Base-by-base conservation (phyloP, 2,888 invertebrate genomes). In the Drosophila austrosaltans region DNA sequence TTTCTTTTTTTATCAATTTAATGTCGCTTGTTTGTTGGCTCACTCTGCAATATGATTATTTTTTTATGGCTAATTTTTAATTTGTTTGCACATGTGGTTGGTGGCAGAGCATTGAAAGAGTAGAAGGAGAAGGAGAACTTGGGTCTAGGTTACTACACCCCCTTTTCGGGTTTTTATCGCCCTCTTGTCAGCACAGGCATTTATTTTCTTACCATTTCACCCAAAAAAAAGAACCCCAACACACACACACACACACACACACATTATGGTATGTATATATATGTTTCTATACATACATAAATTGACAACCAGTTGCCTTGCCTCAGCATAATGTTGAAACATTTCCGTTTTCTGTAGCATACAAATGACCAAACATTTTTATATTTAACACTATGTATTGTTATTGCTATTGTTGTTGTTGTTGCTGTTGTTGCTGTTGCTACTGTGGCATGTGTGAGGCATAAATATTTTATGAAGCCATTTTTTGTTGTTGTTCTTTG, bases 41-140 rank as follows among this genome's bases (percentile, higher is more conserved):
- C 73, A 28, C 62, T 60, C 78, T 74, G 78, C 78, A 85, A 77
- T 77, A 87, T 83, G 82, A 83, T 83, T 83, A 83, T 83, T 77
- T 81, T 83, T 80, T 89, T 85, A 87, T 83, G 81, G 63, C 74
- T 83, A 89, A 87, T 82, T 89, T 89, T 89, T 88, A 89, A 88
- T 89, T 89, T 88, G 88, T 85, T 85, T 85, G 78, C 85, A 85
- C 83, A 85, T 79, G 77, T 85, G 77, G 67, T n/a, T 69, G 61
- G 53, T 10, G 48, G 48, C 48, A 16, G 6, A 4, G 16, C 16
- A 48, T 8, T 36, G 36, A 8, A 3, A 16, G 16, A 16, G 16
- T 16, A 16, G 16, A 16, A 16, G 16, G 20, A 48, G 44, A 8
- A 48, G 22, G 4, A 25, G 5, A 25, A 25, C 25, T 25, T 48